Conservation (phyloP, 2,888 invertebrate species). For the Digitonthophagus gazella region DNA sequence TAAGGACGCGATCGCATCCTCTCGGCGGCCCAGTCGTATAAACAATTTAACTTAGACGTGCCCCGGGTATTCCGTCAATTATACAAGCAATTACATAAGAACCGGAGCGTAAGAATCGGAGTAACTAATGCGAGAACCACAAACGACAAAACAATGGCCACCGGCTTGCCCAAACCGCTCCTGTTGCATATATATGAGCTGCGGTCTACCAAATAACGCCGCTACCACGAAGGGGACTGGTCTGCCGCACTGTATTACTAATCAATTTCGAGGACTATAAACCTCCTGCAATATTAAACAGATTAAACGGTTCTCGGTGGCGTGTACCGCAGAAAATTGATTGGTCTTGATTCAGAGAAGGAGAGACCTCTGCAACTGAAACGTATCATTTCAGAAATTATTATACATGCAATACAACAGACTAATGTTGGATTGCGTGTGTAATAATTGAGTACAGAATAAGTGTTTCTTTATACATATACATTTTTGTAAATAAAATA, state of each 20-base stretch:
- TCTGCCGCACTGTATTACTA: conserved; percentile 19
- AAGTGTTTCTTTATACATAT: too few species aligned
- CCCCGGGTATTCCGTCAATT: not conserved
- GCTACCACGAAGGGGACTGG: not conserved
- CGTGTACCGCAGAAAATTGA: conserved; percentile 7
- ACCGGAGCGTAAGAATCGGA: not conserved
- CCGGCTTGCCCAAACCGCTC: not conserved
- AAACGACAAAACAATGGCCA: not conserved
- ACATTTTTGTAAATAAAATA: too few species aligned
- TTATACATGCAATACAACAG: too few species aligned
- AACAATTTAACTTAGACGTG: not conserved
- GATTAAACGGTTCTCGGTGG: conserved; percentile 18
- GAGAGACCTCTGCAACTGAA: not conserved
- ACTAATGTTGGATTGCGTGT: too few species aligned
- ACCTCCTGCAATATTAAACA: conserved; percentile 21
- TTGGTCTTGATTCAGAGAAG: not conserved
- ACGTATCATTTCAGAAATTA: not conserved
- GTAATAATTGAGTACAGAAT: too few species aligned
- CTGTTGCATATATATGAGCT: not conserved
- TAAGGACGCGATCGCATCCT: not conserved
- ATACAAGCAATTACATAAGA: not conserved
- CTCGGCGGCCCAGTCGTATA: not conserved
- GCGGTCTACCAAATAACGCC: not conserved
- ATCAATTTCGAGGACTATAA: conserved; percentile 24
- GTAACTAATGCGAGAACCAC: not conserved